phyloP scores from a whole-genome alignment of 1,140 invertebrate genomes.

The Lordiphosa collinella region DNA sequence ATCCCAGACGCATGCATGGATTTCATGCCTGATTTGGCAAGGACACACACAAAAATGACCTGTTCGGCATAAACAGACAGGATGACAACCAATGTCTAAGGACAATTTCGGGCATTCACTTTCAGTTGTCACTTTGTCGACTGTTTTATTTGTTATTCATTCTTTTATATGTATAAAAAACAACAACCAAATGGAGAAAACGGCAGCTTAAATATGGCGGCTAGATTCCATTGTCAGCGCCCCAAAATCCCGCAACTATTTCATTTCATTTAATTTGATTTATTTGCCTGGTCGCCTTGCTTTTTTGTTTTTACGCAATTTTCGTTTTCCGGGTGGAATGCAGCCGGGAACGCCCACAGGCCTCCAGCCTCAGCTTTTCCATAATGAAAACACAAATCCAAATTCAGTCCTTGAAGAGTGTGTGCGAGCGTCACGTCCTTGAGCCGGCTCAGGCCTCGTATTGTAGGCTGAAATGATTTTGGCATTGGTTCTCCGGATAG shows the following conservation, averaged over 20 bases:
- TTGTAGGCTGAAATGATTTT: slow-evolving; percentile 35
- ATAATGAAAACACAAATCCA: slow-evolving; percentile 69
- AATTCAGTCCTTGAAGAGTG: slow-evolving; percentile 56
- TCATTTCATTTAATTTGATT: slow-evolving; percentile 76
- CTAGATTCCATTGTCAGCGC: slow-evolving; percentile 53
- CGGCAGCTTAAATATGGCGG: slow-evolving; percentile 41
- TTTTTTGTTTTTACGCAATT: slow-evolving; percentile 23
- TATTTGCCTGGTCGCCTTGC: slow-evolving; percentile 44
- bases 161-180: slow-evolving; percentile 14
- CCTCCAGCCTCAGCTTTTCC: slow-evolving; percentile 32
- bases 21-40: slow-evolving; percentile 37
- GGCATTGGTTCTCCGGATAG: slow-evolving; percentile 22
- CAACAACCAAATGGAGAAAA: slow-evolving; percentile 7
- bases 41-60: slow-evolving; percentile 27
- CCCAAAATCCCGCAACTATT: slow-evolving; percentile 64
- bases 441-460: slow-evolving; percentile 48
- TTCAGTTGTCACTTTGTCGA: slow-evolving; percentile 20
- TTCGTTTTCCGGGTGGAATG: slow-evolving; percentile 26
- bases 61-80: slow-evolving; percentile 37
- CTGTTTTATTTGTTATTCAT: slow-evolving; percentile 45
- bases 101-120: slow-evolving; percentile 38
- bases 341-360: slow-evolving; percentile 35
- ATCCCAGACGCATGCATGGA: background rate
- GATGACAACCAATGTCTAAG: slow-evolving; percentile 47
- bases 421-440: slow-evolving; percentile 51